Evolutionary conservation across 2,113 vertebrate genomes (phyloP).

Genomic region (Thomomys bottae): DNA sequence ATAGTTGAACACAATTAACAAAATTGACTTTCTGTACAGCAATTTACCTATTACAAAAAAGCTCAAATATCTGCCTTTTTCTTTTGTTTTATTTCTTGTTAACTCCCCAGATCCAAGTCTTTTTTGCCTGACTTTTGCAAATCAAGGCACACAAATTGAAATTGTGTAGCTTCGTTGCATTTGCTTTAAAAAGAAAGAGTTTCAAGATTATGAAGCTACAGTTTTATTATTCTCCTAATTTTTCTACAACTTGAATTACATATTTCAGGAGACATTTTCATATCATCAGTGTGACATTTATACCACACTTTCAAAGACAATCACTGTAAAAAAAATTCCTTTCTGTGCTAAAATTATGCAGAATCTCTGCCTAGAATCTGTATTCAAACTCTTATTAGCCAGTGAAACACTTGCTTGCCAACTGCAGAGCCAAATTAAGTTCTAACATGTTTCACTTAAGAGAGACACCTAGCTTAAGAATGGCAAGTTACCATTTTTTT

Average conservation of each 20-base stretch:
- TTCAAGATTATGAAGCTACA: conserved; percentile 47
- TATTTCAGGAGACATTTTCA: conserved; percentile 83
- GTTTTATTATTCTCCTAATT: conserved; percentile 65
- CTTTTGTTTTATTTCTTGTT: neutral
- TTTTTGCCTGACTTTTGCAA: conserved; percentile 35
- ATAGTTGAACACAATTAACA: neutral
- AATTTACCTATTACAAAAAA: neutral
- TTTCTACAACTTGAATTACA: conserved; percentile 81
- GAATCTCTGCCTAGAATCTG: conserved; percentile 67
- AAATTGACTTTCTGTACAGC: neutral
- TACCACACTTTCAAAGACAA: conserved; percentile 85
- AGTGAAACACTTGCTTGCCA: conserved; percentile 52
- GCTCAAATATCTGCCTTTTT: neutral
- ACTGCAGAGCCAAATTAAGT: conserved; percentile 12
- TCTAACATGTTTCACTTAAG: conserved; percentile 12
- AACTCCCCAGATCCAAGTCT: neutral
- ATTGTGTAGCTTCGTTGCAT: conserved; percentile 14
- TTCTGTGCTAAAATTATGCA: conserved; percentile 75
- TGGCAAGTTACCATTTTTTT: conserved; percentile 21
- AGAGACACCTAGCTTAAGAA: conserved; percentile 27
- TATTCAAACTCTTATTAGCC: conserved; percentile 64
- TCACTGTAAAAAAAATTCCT: conserved; percentile 75
- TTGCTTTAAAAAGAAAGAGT: conserved; percentile 39
- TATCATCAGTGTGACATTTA: conserved; percentile 84
- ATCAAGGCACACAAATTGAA: conserved; percentile 37